Conservation (phyloP, 2,888 invertebrate genomes). For the Netelia inedita region DNA sequence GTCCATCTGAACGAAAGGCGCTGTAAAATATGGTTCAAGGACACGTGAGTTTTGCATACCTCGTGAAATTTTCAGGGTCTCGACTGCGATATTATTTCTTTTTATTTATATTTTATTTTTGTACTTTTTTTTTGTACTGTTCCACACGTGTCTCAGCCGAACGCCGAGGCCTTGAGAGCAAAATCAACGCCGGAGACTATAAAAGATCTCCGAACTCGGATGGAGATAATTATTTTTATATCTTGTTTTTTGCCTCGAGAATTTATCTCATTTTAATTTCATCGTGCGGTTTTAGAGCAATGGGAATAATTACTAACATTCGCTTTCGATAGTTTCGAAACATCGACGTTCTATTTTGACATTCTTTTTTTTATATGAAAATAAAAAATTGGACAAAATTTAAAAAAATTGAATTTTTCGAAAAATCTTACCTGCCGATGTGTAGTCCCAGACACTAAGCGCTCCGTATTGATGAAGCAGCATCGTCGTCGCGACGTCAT, state of each 20-base stretch:
- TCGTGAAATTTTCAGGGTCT: conserved; percentile 19
- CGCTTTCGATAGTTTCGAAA: neutral
- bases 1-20: conserved; percentile 91
- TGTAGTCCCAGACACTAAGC: conserved; percentile 96
- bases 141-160: too few species aligned
- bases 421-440: conserved; percentile 88
- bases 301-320: neutral
- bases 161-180: neutral
- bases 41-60: conserved; percentile 9
- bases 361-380: neutral
- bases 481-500: conserved; percentile 93
- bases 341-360: neutral
- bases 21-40: conserved; percentile 80
- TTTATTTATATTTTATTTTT: neutral
- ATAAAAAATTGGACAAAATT: neutral
- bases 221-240: neutral
- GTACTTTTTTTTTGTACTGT: too few species aligned
- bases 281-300: neutral
- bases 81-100: conserved; percentile 14
- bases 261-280: neutral
- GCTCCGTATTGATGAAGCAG: conserved; percentile 94
- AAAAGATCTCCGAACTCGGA: neutral
- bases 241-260: neutral
- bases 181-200: neutral
- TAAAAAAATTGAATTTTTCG: neutral